A percentile compares a stretch with the other conserved stretches of the same genome.
These are phyloP conservation scores for Peribatodes rhomboidaria DNA, from an alignment of 2,888 invertebrate genomes.

Conservation along the genomic window DNA sequence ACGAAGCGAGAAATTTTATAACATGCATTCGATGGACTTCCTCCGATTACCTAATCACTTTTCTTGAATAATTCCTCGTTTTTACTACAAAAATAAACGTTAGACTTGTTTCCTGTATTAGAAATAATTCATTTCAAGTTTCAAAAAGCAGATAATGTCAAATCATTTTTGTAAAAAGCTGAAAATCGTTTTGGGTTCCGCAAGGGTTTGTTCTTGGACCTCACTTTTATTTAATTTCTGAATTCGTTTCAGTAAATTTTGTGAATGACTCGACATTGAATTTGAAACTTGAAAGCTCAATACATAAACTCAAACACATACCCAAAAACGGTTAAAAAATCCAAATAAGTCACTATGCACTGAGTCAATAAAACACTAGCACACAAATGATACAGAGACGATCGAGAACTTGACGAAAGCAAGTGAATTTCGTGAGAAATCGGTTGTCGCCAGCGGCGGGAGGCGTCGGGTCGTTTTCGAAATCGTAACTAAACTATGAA, in stretches of 20 bases:
- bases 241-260: not conserved
- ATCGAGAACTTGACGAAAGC: constrained; percentile 77
- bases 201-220: constrained; percentile 45
- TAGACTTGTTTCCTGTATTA: no score
- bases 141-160: not conserved
- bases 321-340: constrained; percentile 65
- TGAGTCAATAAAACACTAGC: constrained; percentile 67
- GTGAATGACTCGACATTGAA: constrained; percentile 16
- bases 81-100: not conserved
- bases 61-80: constrained; percentile 25
- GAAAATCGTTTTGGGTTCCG: constrained; percentile 33
- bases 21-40: constrained; percentile 66
- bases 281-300: constrained; percentile 33
- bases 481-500: constrained; percentile 87
- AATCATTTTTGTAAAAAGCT: constrained; percentile 29
- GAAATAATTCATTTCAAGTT: constrained; percentile 8
- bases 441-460: constrained; percentile 84
- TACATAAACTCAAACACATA: constrained; percentile 55
- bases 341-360: constrained; percentile 70
- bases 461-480: constrained; percentile 87
- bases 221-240: constrained; percentile 19
- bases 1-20: constrained; percentile 64
- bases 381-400: constrained; percentile 64
- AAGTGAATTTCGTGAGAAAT: constrained; percentile 78
- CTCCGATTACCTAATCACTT: constrained; percentile 73